Percentiles rank a stretch among this genome's conserved stretches.
Evolutionary conservation across 1,140 invertebrate genomes (phyloP).

Genomic region (Trichonephila clavata): DNA sequence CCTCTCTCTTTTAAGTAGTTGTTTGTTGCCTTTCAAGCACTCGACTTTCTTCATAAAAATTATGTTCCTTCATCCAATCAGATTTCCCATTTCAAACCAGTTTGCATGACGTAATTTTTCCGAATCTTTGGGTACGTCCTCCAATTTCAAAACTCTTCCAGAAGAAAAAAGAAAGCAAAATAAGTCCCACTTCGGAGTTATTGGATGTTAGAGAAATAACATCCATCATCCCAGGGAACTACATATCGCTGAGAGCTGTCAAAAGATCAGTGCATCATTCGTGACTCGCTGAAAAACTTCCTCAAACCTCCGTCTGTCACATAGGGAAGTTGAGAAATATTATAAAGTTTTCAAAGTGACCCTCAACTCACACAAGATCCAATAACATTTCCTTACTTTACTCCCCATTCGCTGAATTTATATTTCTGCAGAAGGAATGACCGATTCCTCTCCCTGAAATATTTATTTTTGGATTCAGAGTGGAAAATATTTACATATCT

Average conservation of each 20-base stretch:
- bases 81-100: background rate
- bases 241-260: conserved; percentile 50
- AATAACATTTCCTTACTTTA: conserved; percentile 27
- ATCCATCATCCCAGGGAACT: conserved; percentile 28
- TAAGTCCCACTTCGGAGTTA: conserved; percentile 16
- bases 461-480: conserved; percentile 36
- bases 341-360: conserved; percentile 54
- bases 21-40: background rate
- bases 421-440: conserved; percentile 21
- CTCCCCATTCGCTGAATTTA: conserved; percentile 33
- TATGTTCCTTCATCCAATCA: background rate
- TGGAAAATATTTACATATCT: conserved; percentile 51
- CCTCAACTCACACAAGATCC: background rate
- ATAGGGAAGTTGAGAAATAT: conserved; percentile 18
- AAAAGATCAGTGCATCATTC: conserved; percentile 41
- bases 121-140: background rate
- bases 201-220: conserved; percentile 53
- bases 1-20: no score
- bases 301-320: background rate
- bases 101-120: background rate
- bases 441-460: conserved; percentile 15
- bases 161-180: background rate
- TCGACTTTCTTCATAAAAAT: background rate
- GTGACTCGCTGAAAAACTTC: background rate
- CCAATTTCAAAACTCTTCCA: background rate